These are phyloP conservation scores for Eubucco bourcierii DNA, from an alignment of 2,113 vertebrate species.

Conservation along the genomic window DNA sequence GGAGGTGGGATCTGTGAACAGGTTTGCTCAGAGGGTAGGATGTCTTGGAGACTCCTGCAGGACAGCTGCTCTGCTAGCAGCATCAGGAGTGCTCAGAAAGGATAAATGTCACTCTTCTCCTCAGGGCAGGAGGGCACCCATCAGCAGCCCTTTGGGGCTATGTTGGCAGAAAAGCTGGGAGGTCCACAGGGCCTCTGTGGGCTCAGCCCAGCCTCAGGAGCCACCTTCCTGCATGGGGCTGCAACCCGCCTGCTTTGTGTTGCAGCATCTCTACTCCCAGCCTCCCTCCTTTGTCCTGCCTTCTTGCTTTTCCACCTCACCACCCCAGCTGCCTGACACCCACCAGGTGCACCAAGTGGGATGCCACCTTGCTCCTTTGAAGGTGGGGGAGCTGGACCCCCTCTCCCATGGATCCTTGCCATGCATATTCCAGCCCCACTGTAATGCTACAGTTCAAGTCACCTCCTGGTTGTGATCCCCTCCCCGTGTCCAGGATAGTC, in stretches of 20 bases:
- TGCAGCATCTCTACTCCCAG: background rate
- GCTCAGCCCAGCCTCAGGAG: background rate
- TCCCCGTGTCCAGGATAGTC: fast-evolving
- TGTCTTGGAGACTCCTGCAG: background rate
- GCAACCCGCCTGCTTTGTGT: slow-evolving; percentile 10
- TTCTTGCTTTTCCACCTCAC: background rate
- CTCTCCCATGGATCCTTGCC: fast-evolving
- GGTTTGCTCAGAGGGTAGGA: background rate
- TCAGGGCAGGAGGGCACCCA: background rate
- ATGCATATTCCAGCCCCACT: background rate
- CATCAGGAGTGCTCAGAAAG: background rate
- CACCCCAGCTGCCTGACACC: fast-evolving
- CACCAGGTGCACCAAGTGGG: fast-evolving
- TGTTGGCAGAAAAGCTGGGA: background rate
- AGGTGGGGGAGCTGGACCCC: background rate
- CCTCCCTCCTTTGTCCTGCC: slow-evolving; percentile 9
- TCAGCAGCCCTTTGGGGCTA: fast-evolving
- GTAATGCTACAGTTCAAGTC: background rate
- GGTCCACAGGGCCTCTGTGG: background rate
- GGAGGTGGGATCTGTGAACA: background rate
- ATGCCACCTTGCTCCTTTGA: background rate
- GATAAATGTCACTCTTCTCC: background rate
- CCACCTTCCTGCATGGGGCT: background rate
- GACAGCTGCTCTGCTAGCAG: background rate
- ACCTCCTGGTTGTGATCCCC: fast-evolving